Base-by-base conservation (phyloP, 2,888 invertebrate genomes). In the Keiferia lycopersicella region DNA sequence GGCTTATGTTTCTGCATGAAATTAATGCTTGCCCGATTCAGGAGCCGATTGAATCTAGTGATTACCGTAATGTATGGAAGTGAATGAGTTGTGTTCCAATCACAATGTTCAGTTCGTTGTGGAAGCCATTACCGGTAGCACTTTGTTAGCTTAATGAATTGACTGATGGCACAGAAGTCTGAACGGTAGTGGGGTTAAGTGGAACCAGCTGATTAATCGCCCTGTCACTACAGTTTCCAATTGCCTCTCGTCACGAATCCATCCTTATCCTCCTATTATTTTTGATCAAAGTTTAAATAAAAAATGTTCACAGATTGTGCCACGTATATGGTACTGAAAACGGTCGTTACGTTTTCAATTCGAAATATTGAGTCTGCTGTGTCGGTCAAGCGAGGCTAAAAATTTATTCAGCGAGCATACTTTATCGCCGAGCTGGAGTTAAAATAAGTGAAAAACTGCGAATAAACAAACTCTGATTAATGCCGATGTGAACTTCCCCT, bases 141-240 rank as follows among this genome's bases (percentile, higher is more conserved):
- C 88, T 91, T 89, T 91, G 91, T 90, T 88, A 85, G 84, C 85
- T 84, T 91, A 91, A 91, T 90, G 91, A 91, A 91, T 91, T 91
- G 91, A 91, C 88, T 87, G 90, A 91, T 89, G 91, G 87, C 84
- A 81, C 81, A 82, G 84, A 79, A 86, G 83, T 84, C 82, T 85
- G 83, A 88, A 87, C 88, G 84, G 83, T 84, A 86, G 87, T 86
- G 83, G 90, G 87, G 89, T 90, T 91, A 88, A 91, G 90, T 89
- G 88, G 85, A 77, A 88, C 81, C 82, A 84, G 81, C 87, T 89
- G 89, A 91, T 91, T 89, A 88, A 91, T 91, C 88, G 87, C 87
- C 84, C 85, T 88, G 91, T 89, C 89, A 87, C 83, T 86, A 81
- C 83, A 83, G 84, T 86, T 86, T 85, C 86, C 85, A 88, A 87